Base-by-base conservation (phyloP, 2,797 vertebrate genomes). In the Naso thynnoides region DNA sequence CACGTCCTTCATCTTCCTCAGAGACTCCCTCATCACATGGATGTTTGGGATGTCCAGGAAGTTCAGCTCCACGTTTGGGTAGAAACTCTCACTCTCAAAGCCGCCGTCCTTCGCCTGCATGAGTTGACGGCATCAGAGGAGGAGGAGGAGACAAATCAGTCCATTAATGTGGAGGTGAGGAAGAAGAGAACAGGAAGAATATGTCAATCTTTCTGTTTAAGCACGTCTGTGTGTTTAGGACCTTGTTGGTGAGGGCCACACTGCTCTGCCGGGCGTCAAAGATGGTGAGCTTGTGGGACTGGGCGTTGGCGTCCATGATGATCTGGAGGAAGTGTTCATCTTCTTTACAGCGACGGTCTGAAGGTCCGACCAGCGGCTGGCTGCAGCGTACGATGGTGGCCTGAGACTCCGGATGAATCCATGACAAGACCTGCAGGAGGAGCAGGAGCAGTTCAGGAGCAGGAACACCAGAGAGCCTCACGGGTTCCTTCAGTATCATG, bases 371-470 rank as follows among this genome's bases (percentile, higher is more conserved):
- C 2, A 97, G 82, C 0, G 98, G 98, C 88, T 99, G 98, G 86
- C 97, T 96, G 88, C 96, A 96, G 13, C 98, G 95, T 2, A 96
- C 95, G 36, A 99, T 96, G 0, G 97, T 95, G 38, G 98, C 98
- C 87, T 99, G 98, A 78, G 95, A 96, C 90, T 99, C 98, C 0
- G 98, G 98, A 86, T 99, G 98, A 86, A 99, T 98, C 98, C 98
- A 99, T 8, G 96, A 98, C 16, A 99, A 88, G 16, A 98, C 97
- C 98, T 99, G 76, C 15, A 39, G 42, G n/a, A 21, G 6, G 15
- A 79, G 7, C 8, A 33, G 2, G 1, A 39, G 3, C 10, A 31
- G 47, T 6, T 75, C 9, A 76, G 45, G 33, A 72, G 14, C 18
- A 59, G 19, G 18, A 50, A 23, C 6, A 59, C 39, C 1, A 48